Conservation (phyloP, 2,113 vertebrate species). For the Dasypus novemcinctus region DNA sequence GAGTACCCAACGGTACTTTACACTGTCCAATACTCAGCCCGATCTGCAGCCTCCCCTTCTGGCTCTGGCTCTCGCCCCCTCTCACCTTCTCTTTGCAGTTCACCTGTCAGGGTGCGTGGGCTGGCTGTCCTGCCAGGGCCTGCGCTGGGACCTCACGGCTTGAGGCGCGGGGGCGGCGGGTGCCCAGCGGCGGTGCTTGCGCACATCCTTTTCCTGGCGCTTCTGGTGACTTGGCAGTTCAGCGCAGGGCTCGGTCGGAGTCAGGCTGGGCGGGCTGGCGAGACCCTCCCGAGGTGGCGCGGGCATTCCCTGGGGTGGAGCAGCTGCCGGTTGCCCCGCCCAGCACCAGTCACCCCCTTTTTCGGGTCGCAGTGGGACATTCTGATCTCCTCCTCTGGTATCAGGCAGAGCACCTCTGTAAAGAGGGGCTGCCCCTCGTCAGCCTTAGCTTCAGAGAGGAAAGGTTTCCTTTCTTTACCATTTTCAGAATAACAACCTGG, state of each 20-base stretch:
- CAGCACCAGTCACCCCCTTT: not conserved
- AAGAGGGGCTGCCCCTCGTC: not conserved
- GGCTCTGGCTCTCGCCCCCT: too few relatives aligned
- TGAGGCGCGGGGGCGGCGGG: not conserved
- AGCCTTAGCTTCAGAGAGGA: not conserved
- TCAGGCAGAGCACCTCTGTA: not conserved
- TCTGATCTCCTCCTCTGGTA: rapidly evolving
- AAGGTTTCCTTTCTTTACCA: rapidly evolving
- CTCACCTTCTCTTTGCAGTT: too few relatives aligned
- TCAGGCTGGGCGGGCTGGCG: rapidly evolving
- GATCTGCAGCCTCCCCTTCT: rapidly evolving
- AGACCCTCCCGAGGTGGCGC: too few relatives aligned
- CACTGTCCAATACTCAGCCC: rapidly evolving
- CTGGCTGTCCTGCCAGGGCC: rapidly evolving
- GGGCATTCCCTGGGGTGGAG: not conserved
- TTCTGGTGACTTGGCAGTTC: not conserved
- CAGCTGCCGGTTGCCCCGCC: rapidly evolving
- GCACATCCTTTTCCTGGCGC: too few relatives aligned
- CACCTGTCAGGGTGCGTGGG: not conserved
- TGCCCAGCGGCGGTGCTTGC: too few relatives aligned
- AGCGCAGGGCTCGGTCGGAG: not conserved
- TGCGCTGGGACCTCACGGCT: rapidly evolving
- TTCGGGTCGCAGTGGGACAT: not conserved
- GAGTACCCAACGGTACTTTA: too few relatives aligned
- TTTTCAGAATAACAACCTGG: not conserved